Evolutionary conservation across 2,797 vertebrate species (phyloP).

Genomic region (Lerista edwardsae): DNA sequence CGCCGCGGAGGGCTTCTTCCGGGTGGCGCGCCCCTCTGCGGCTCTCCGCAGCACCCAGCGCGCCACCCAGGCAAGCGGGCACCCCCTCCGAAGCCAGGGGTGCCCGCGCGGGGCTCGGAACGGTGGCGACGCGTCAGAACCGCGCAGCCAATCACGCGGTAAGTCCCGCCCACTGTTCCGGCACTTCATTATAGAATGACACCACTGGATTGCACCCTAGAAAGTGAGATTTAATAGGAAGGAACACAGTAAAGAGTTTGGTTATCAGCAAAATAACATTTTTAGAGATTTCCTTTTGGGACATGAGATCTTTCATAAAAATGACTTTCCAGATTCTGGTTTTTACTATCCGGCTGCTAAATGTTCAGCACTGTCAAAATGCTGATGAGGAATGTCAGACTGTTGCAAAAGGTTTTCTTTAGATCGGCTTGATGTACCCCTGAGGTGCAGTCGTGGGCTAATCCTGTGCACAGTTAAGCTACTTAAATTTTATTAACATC

Average conservation of each 20-base stretch:
- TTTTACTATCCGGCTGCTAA: background rate
- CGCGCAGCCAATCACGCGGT: no score
- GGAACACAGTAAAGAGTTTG: background rate
- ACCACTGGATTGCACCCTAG: no score
- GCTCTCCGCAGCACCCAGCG: no score
- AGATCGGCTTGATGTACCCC: background rate
- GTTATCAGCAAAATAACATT: background rate
- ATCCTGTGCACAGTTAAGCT: background rate
- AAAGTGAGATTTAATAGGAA: no score
- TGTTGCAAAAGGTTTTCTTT: background rate
- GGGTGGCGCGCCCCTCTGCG: no score
- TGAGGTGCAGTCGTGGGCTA: background rate
- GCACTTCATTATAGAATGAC: no score
- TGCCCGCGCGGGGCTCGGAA: no score
- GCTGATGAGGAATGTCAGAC: conserved; percentile 31
- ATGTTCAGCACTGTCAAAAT: background rate
- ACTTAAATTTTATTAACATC: background rate
- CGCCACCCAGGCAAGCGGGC: no score
- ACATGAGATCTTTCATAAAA: background rate
- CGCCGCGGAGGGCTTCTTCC: no score
- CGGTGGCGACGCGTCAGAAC: no score
- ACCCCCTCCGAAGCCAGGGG: no score
- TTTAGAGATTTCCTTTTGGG: background rate
- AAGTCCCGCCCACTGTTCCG: no score
- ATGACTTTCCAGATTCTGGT: background rate